Percentiles rank a stretch among this genome's conserved stretches.
phyloP scores from a whole-genome alignment of 2,113 vertebrate genomes.

The Thunnus thynnus region DNA sequence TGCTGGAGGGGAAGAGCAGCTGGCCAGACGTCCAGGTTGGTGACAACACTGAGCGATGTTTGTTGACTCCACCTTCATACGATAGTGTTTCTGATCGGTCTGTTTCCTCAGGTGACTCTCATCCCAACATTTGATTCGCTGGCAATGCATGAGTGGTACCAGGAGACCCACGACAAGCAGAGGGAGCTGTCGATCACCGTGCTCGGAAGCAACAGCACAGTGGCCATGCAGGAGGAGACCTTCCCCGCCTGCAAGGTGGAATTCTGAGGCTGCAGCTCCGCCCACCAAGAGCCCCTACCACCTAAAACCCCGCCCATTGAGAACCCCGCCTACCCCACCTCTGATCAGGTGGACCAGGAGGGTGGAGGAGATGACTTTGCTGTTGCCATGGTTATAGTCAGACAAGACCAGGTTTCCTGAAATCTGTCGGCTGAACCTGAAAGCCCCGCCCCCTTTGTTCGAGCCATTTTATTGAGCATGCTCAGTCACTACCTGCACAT shows the following conservation, averaged over 20 bases:
- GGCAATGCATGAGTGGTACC: constrained; percentile 94
- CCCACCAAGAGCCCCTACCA: not conserved
- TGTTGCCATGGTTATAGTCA: constrained; percentile 7
- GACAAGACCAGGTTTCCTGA: too few species aligned
- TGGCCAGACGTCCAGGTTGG: constrained; percentile 90
- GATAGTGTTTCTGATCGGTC: constrained; percentile 25
- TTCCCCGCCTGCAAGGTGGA: constrained; percentile 98
- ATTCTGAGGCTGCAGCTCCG: constrained; percentile 83
- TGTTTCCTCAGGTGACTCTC: constrained; percentile 89
- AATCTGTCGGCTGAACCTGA: not conserved
- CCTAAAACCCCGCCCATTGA: not conserved
- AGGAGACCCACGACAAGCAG: constrained; percentile 89
- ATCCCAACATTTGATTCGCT: constrained; percentile 94
- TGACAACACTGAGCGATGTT: not conserved
- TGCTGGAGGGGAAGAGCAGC: constrained; percentile 88
- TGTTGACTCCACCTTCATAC: not conserved
- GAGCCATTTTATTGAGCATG: constrained; percentile 1
- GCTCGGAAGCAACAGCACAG: constrained; percentile 94
- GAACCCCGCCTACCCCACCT: not conserved
- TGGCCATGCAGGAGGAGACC: constrained; percentile 96
- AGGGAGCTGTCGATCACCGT: constrained; percentile 89
- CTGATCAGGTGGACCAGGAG: not conserved
- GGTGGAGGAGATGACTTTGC: not conserved
- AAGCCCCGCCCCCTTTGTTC: not conserved
- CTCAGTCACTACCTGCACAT: not conserved